Base-by-base conservation (phyloP, 2,888 invertebrate species). In the Pachymerium ferrugineum region DNA sequence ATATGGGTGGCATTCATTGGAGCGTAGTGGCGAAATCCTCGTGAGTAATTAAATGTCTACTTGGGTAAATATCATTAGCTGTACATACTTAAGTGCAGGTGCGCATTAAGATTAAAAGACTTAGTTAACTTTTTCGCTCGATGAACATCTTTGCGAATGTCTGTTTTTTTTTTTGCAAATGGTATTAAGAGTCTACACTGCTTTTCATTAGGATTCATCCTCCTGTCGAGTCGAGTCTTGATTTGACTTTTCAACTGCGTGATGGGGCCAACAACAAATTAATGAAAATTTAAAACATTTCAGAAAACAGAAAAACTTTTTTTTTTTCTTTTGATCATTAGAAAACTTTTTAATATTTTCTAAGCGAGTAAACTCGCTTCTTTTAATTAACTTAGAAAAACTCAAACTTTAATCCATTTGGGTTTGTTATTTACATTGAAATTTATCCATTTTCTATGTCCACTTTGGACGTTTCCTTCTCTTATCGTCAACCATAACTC, bases 41-140 rank as follows among this genome's bases (percentile, higher is more conserved):
- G 54, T 54, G 54, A 22, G 54, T 54, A 54, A 54, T 54, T 54
- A 54, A 54, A 54, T 54, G 54, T 54, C 54, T 54, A 54, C 54
- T 54, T 54, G 54, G 25, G 54, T 54, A 54, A 54, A 54, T 54
- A 54, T 54, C 54, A 54, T 54, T 54, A 54, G 54, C 54, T 12
- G 54, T 54, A 54, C 28, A 54, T 22, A 54, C 25, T 54, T 54
- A 54, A 54, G 54, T 54, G 54, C 54, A 54, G 54, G 54, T 54
- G 54, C 54, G 54, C 54, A 54, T 54, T 54, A 54, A 54, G 54
- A 54, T 54, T 54, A 54, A 54, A 54, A 54, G 54, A 54, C 54
- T 54, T 54, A 54, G 54, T 54, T 54, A 54, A 54, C 54, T 54
- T 54, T 54, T 54, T 54, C 54, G 54, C 54, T 54, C 54, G 54